Percentiles rank a stretch among this genome's conserved stretches.
Conservation (phyloP, 92 coral and sea anemone species). For the Epizoanthus illoricatus region DNA sequence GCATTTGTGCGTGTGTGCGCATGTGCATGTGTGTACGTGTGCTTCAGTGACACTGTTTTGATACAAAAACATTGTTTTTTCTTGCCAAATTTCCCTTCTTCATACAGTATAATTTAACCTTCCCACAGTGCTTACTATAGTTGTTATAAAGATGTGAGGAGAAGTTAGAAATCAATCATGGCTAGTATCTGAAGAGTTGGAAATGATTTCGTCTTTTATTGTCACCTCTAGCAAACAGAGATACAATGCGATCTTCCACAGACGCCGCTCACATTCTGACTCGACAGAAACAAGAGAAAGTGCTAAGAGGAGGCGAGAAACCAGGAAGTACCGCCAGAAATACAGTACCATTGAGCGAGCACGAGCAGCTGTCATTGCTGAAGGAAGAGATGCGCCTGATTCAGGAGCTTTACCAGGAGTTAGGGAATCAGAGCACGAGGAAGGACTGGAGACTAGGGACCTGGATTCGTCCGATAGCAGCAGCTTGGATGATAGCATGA, state of each 20-base stretch:
- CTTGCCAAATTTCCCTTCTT: too few relatives aligned
- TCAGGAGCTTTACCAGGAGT: neutral
- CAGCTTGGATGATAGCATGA: conserved; percentile 37
- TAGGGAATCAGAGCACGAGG: conserved; percentile 19
- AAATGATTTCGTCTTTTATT: neutral
- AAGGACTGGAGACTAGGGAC: neutral
- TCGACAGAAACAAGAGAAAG: conserved; percentile 48
- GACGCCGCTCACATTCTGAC: conserved; percentile 53
- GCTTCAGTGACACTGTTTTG: too few relatives aligned
- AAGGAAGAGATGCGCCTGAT: conserved; percentile 12
- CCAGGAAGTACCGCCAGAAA: conserved; percentile 45
- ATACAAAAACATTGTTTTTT: too few relatives aligned
- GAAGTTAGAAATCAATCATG: neutral
- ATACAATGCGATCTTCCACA: conserved; percentile 68
- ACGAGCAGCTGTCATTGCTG: conserved; percentile 39
- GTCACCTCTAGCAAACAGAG: conserved; percentile 65
- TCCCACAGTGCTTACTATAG: too few relatives aligned
- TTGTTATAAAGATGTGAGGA: neutral
- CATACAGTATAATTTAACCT: too few relatives aligned
- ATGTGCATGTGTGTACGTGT: neutral
- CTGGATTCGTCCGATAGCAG: conserved; percentile 22
- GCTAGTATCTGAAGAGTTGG: neutral
- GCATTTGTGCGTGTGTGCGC: too few relatives aligned
- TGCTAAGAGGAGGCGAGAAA: conserved; percentile 48
- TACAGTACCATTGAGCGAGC: conserved; percentile 44